Evolutionary conservation across 2,797 vertebrate genomes (phyloP).

Genomic region (Ibycter americanus): DNA sequence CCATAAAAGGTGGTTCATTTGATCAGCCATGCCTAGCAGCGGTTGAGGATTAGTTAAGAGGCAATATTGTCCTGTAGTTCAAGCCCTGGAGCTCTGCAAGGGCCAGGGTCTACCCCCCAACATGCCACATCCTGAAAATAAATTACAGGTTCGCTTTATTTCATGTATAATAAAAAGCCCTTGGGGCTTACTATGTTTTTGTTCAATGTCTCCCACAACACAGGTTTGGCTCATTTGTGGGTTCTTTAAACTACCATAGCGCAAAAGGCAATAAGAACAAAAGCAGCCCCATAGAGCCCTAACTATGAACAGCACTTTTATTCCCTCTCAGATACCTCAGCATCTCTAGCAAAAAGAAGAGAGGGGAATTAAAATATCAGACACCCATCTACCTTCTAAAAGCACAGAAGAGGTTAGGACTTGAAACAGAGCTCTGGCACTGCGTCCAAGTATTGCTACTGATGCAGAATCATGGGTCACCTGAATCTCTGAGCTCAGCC

Average conservation of each 20-base stretch:
- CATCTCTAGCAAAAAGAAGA: background rate
- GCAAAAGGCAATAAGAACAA: background rate
- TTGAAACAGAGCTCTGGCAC: background rate
- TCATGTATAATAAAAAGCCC: background rate
- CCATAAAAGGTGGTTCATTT: background rate
- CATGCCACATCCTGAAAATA: background rate
- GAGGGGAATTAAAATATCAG: background rate
- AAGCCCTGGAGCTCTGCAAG: background rate
- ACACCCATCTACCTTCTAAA: background rate
- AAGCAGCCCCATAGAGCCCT: background rate
- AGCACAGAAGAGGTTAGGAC: background rate
- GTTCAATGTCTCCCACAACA: background rate
- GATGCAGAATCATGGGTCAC: background rate
- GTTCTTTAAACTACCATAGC: background rate
- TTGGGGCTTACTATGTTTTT: background rate
- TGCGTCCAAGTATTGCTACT: background rate
- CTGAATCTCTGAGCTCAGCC: background rate
- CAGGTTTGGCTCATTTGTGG: background rate
- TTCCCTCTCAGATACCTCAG: background rate
- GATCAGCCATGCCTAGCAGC: accelerated
- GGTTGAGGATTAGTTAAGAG: background rate
- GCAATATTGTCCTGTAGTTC: background rate
- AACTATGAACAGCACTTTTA: background rate
- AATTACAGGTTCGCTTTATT: background rate
- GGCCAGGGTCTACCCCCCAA: background rate